Conservation (phyloP, 2,888 invertebrate genomes). For the Loripinus fragilis region DNA sequence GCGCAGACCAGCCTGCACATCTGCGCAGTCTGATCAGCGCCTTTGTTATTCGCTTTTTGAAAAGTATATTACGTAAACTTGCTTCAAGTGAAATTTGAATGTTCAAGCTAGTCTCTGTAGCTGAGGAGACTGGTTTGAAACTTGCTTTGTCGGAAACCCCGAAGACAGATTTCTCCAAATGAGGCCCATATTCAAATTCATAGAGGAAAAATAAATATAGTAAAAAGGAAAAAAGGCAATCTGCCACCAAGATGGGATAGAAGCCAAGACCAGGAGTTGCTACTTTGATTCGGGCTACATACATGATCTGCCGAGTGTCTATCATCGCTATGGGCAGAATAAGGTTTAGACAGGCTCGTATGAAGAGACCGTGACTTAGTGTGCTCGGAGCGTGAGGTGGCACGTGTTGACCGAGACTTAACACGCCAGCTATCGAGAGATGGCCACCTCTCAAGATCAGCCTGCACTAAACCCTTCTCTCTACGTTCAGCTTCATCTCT, state of each 20-base stretch:
- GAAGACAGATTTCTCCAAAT: too few species aligned
- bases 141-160: too few species aligned
- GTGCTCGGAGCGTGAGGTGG: neutral
- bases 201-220: too few species aligned
- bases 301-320: neutral
- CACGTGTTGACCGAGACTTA: slow-evolving; percentile 32
- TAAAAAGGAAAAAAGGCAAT: too few species aligned
- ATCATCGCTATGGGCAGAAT: neutral
- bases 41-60: too few species aligned
- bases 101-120: too few species aligned
- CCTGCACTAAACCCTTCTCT: slow-evolving; percentile 12
- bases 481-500: slow-evolving; percentile 45
- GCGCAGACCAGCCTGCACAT: too few species aligned
- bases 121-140: too few species aligned
- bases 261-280: neutral
- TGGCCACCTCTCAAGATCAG: slow-evolving; percentile 50
- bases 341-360: slow-evolving; percentile 10
- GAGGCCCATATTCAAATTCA: too few species aligned
- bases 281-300: slow-evolving; percentile 11
- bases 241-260: slow-evolving; percentile 6
- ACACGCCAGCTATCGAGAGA: slow-evolving; percentile 53
- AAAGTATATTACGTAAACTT: too few species aligned
- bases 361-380: neutral
- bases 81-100: too few species aligned
- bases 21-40: too few species aligned